Conservation (phyloP, 2,113 vertebrate genomes). For the Butorides virescens region DNA sequence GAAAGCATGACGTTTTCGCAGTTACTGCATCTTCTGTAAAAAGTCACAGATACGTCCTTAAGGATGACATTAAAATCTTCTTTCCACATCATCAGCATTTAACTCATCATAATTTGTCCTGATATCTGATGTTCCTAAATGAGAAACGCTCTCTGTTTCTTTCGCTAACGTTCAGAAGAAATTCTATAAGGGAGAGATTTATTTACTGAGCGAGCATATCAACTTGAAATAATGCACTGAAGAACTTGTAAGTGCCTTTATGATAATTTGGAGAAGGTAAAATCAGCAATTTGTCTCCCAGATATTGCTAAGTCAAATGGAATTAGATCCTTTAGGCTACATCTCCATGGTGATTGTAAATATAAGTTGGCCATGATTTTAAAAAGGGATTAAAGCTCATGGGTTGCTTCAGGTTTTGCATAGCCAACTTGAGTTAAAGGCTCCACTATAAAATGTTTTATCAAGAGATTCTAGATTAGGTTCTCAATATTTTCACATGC, state of each 20-base stretch:
- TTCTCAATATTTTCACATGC: neutral
- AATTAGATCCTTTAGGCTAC: conserved; percentile 3
- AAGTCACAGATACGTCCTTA: neutral
- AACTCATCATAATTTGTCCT: neutral
- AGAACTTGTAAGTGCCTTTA: neutral
- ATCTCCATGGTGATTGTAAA: conserved; percentile 5
- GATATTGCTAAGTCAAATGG: neutral
- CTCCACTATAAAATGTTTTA: neutral
- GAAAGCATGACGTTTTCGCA: neutral
- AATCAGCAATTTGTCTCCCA: conserved; percentile 13
- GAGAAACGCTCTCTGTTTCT: neutral
- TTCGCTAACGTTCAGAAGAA: neutral
- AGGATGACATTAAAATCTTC: neutral
- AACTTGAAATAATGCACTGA: neutral
- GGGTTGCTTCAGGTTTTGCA: neutral
- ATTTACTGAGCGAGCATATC: neutral
- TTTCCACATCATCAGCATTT: neutral
- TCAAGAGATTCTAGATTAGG: neutral
- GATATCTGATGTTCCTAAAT: neutral
- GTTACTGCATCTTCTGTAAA: neutral
- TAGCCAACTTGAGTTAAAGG: neutral
- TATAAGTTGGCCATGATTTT: neutral
- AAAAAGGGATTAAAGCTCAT: neutral
- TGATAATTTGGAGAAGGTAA: neutral
- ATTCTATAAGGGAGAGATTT: neutral